Evolutionary conservation across 2,888 invertebrate species (phyloP).

Genomic region (Zaprionus bogoriensis): DNA sequence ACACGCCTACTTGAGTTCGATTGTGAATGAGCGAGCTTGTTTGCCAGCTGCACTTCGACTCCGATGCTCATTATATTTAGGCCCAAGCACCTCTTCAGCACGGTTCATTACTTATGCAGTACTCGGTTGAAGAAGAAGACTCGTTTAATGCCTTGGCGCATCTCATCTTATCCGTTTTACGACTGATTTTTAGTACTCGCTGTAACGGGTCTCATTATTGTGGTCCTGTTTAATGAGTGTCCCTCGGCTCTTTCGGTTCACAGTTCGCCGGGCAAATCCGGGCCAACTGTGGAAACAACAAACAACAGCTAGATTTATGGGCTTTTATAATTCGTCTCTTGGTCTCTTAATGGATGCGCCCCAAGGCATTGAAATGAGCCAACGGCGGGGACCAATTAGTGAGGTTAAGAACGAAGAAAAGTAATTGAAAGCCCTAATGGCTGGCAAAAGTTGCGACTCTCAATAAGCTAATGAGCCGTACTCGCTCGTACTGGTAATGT

Average conservation of each 20-base stretch:
- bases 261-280: slow-evolving; percentile 27
- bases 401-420: slow-evolving; percentile 15
- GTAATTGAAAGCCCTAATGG: slow-evolving; percentile 34
- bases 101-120: slow-evolving; percentile 15
- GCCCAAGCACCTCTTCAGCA: too few species aligned
- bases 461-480: slow-evolving; percentile 16
- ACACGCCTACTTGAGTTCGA: too few species aligned
- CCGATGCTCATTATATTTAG: too few species aligned
- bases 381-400: slow-evolving; percentile 37
- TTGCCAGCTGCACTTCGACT: too few species aligned
- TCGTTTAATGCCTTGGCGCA: slow-evolving; percentile 30
- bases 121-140: too few species aligned
- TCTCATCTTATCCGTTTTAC: slow-evolving; percentile 57
- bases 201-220: slow-evolving; percentile 63
- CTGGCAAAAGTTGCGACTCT: slow-evolving; percentile 6
- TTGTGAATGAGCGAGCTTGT: too few species aligned
- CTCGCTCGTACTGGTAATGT: too few species aligned
- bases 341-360: slow-evolving; percentile 55
- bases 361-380: slow-evolving; percentile 20
- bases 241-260: slow-evolving; percentile 26
- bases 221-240: slow-evolving; percentile 57
- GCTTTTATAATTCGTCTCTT: slow-evolving; percentile 51
- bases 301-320: slow-evolving; percentile 43
- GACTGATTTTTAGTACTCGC: slow-evolving; percentile 63
- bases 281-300: slow-evolving; percentile 26